Evolutionary conservation across 2,888 invertebrate species (phyloP), one percentile per base, ranked within the genome.

Genomic region (Ellobium chinense): DNA sequence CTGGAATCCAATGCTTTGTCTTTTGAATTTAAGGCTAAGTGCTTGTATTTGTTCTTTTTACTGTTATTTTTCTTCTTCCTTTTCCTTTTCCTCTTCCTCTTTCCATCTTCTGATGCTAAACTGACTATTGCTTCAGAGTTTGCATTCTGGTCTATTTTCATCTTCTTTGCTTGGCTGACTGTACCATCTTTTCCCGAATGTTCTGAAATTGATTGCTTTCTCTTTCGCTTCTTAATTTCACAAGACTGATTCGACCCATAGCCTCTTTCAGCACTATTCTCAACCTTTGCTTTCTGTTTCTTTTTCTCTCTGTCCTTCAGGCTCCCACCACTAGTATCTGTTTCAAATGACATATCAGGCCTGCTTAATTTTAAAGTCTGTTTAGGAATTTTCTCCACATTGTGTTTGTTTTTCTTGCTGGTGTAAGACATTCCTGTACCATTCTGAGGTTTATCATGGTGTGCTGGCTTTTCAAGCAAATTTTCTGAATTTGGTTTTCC

Each of bases 11-110:
- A 24, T 27, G 37, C 29, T 36, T 60, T 75, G 27, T 58, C 60
- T 65, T 70, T 76, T 39, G 76, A 77, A 18, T 74, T 76, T 31
- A 82, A 63, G 62, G 82, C 85, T 14, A 86, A 69, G 70, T 87
- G 85, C 68, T 84, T 85, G 80, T 86, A 86, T 66, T 87, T 88
- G 76, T 88, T 87, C 54, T 83, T 87, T 69, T 85, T 88, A 60
- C 82, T 82, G 36, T 78, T 85, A 56, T 82, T 85, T 79, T 84
- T 85, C 81, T 87, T 87, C 68, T 84, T 86, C 63, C 76, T 78
- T 37, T 85, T 85, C 56, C 82, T 72, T 83, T 80, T 84, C 65
- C 73, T 84, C 77, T 84, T 70, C 29, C 66, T 75, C 65, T 65
- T 78, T 1, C n/a, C 46, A 5, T 34, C 76, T 56, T 24, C 66